Evolutionary conservation across 1,140 invertebrate species (phyloP), one percentile per base, ranked within the genome.

Genomic region (Leptinotarsa defecta): DNA sequence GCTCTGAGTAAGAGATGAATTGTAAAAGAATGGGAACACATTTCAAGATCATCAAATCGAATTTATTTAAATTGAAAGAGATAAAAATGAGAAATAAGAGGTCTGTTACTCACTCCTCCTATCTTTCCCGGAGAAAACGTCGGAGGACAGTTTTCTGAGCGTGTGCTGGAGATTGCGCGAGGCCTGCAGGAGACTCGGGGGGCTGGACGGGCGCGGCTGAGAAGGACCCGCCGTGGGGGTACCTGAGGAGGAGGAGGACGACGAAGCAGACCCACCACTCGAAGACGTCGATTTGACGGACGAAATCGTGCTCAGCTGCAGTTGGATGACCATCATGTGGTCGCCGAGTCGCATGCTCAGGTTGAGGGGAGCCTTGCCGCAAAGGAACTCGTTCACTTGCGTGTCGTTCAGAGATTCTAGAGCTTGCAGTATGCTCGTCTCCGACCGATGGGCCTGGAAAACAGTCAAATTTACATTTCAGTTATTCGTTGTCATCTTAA

Each of bases 261-360:
- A 34, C 70, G 76, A 34, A 73, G n/a, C 0, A 69, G 27, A 68
- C 17, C n/a, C 24, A 20, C 6, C 3, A 27, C 1, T 27, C 15
- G 68, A 34, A 13, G 70, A 13, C 0, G 72, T 63, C 49, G 74
- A 80, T 70, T 65, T 77, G 79, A 83, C 64, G 76, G 79, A 89
- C 4, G 89, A 89, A 3, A 96, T 91, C 15, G 95, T 96, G 64
- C 95, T 96, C 70, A 98, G 87, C 85, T 98, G 96, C 57, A 98
- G 87, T 85, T 98, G 96, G 74, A 98, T 97, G 73, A 98, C 89
- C 96, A 98, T 97, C 94, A 98, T 96, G 87, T 98, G 96, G 85
- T 98, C 96, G 24, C 96, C 96, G 15, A 98, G 88, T 74, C 95
- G 91, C 95, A 98, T 97, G 61, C 95, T 97, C 68, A 98, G 88